Evolutionary conservation across 1,140 invertebrate species (phyloP), one percentile per base, ranked within the genome.

Genomic region (Drosophila erecta): DNA sequence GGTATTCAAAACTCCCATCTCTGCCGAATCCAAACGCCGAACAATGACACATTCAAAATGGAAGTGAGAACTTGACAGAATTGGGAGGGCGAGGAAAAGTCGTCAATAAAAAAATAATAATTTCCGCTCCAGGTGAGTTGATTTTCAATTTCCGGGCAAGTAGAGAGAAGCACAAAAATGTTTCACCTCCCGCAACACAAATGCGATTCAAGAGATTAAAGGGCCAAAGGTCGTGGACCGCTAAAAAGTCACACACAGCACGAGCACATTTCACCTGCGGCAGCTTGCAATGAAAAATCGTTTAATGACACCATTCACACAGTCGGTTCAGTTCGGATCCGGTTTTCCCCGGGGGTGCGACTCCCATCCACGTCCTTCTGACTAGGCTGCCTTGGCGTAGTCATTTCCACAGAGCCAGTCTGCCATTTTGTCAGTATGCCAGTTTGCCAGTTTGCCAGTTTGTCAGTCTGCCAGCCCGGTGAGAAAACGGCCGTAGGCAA

Each of bases 251-350:
- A 75, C 60, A 86, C 57, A 47, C 50, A 62, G 38, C 20, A 37
- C 41, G 40, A 17, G 47, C 47, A 64, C 50, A 46, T 77, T 84
- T 80, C 76, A 89, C 84, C 85, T 89, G 84, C 84, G 85, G 84
- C 84, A 89, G 84, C 84, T 84, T 89, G 81, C 90, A 76, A 87
- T 90, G 90, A 91, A 91, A 91, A 91, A 91, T 91, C 90, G 90
- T 79, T 91, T 91, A 91, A 91, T 91, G 86, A 86, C 90, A 90
- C 76, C 85, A 85, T 91, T 91, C 79, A 75, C 79, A 83, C 79
- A 79, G 65, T 62, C 49, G 47, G 27, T 24, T 35, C 41, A n/a
- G 27, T 22, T 61, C 54, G 54, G 24, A 10, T 44, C 56, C 37
- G 37, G 37, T 38, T 38, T 22, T 24, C 27, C 58, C 49, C 2